These are phyloP conservation scores for Dolichallabes microphthalmus DNA, from an alignment of 2,113 vertebrate genomes.

Conservation along the genomic window DNA sequence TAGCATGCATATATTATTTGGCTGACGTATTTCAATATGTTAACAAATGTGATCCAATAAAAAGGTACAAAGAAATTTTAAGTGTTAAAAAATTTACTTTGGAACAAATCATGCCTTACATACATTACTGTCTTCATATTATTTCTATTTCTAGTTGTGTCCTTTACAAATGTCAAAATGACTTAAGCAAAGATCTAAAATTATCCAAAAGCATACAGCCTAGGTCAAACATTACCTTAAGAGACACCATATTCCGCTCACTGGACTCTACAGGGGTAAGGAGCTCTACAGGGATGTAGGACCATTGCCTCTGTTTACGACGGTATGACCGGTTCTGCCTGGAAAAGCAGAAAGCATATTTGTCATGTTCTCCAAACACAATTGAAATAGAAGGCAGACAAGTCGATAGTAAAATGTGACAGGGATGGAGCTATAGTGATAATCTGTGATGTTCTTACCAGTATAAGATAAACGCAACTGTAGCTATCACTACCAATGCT, in stretches of 20 bases:
- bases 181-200: not conserved
- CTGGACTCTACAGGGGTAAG: constrained; percentile 80
- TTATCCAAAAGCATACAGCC: not conserved
- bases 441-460: constrained; percentile 57
- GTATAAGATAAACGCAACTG: constrained; percentile 73
- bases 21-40: not conserved
- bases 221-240: constrained; percentile 77
- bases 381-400: not conserved
- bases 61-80: not conserved
- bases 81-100: not conserved
- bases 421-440: not conserved
- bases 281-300: constrained; percentile 80
- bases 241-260: constrained; percentile 77
- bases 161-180: not conserved
- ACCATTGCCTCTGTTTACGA: constrained; percentile 80
- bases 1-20: not conserved
- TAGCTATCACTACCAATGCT: constrained; percentile 65
- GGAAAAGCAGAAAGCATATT: constrained; percentile 14
- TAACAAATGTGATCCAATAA: not conserved
- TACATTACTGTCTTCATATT: not conserved
- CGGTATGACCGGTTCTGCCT: constrained; percentile 84
- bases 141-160: not conserved
- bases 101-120: not conserved
- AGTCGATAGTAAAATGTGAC: not conserved
- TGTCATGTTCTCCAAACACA: not conserved